Percentiles rank a stretch among this genome's conserved stretches.
These are phyloP conservation scores for Heteromyza rotundicornis DNA, from an alignment of 2,888 invertebrate species.

Conservation along the genomic window DNA sequence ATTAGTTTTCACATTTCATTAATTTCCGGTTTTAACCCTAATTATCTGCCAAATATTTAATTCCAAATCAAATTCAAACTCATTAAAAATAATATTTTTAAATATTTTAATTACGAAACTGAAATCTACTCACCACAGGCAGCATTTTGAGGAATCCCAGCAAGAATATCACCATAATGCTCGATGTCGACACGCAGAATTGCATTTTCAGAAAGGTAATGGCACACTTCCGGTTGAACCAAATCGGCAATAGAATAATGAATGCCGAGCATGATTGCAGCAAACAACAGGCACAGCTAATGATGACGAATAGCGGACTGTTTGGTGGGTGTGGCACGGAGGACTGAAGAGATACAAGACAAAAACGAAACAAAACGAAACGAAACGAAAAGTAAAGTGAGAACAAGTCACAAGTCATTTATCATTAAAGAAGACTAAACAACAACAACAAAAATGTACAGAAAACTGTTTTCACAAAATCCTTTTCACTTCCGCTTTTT, in stretches of 20 bases:
- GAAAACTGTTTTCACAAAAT: too few relatives aligned
- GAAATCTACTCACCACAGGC: slow-evolving; percentile 63
- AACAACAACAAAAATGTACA: background rate
- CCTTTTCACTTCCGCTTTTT: background rate
- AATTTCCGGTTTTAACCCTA: too few relatives aligned
- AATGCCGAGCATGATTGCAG: slow-evolving; percentile 62
- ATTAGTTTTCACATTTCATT: too few relatives aligned
- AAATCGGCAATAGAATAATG: slow-evolving; percentile 59
- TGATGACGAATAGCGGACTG: slow-evolving; percentile 60
- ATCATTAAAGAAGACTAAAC: too few relatives aligned
- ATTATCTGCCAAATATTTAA: too few relatives aligned
- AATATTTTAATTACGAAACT: too few relatives aligned
- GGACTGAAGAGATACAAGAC: slow-evolving; percentile 37
- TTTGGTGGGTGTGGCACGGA: slow-evolving; percentile 43
- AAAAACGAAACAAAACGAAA: background rate
- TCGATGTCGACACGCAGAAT: slow-evolving; percentile 72
- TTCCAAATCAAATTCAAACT: too few relatives aligned
- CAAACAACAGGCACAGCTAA: slow-evolving; percentile 62
- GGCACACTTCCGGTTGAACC: slow-evolving; percentile 64
- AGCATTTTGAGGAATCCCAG: slow-evolving; percentile 64
- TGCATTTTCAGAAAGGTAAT: slow-evolving; percentile 73
- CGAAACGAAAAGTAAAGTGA: background rate
- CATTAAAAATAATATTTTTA: too few relatives aligned
- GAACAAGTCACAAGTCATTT: background rate
- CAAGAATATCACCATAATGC: slow-evolving; percentile 71